Percentiles rank a stretch among this genome's conserved stretches.
Evolutionary conservation across 2,888 invertebrate genomes (phyloP).

Genomic region (Oligia fasciuncula): DNA sequence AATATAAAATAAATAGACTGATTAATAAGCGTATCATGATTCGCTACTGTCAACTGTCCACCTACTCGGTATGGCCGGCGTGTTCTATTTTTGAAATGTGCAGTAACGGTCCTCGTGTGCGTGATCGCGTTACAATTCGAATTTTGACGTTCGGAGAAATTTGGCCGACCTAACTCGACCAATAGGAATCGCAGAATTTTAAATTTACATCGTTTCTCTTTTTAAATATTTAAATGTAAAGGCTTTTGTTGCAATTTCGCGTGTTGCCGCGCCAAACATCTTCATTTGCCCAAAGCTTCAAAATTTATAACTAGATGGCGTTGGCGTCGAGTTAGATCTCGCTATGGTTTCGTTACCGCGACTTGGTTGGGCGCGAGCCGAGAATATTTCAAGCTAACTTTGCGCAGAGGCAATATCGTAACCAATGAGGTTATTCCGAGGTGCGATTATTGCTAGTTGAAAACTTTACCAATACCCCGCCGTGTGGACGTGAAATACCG

Average conservation of each 20-base stretch:
- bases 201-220: constrained; percentile 85
- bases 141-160: constrained; percentile 89
- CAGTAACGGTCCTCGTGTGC: constrained; percentile 87
- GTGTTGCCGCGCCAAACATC: constrained; percentile 33
- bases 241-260: constrained; percentile 70
- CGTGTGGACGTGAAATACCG: constrained; percentile 88
- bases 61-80: constrained; percentile 88
- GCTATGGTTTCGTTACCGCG: constrained; percentile 67
- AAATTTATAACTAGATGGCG: constrained; percentile 75
- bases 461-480: constrained; percentile 93
- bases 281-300: constrained; percentile 44
- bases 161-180: constrained; percentile 78
- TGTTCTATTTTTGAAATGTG: constrained; percentile 90
- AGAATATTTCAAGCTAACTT: constrained; percentile 89
- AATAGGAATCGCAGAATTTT: constrained; percentile 69
- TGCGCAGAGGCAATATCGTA: constrained; percentile 98
- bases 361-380: constrained; percentile 15
- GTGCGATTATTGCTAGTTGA: constrained; percentile 98
- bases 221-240: constrained; percentile 80
- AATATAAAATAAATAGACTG: constrained; percentile 87
- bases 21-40: constrained; percentile 87
- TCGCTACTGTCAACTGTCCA: constrained; percentile 81
- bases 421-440: constrained; percentile 96
- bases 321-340: constrained; percentile 67
- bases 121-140: constrained; percentile 87